Base-by-base conservation (phyloP, 2,888 invertebrate species). In the Gastrophysa polygoni region DNA sequence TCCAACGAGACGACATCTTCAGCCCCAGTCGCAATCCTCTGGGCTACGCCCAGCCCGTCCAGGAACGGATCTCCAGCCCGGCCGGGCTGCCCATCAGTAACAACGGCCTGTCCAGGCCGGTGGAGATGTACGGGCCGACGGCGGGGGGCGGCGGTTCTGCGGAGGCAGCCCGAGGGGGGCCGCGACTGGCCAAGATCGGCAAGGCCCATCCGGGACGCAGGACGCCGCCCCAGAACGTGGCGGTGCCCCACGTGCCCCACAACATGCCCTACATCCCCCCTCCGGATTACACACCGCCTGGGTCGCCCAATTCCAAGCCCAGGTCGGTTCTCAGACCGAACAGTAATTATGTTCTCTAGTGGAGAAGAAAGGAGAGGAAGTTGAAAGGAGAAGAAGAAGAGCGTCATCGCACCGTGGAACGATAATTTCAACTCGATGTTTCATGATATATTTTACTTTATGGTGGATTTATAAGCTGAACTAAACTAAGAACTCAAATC, bases 201-300 rank as follows among this genome's bases (percentile, higher is more conserved):
- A 63, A 59, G 44, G 46, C 63, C 4, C 43, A 47, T 8, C 58
- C 61, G 4, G 62, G 62, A 34, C 61, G 60, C 24, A 57, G 60
- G 46, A 57, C 67, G 5, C 67, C 67, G 0, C 60, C 67, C 5
- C 47, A 11, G 21, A 49, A 50, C 11, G 46, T 67, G 7, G 49
- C 67, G 1, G 52, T 52, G 1, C 61, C 61, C 4, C 49, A 48
- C 1, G 54, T 62, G 2, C 67, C 65, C 2, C 58, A 21, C 20
- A 17, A 16, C 17, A n/a, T 29, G 28, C 67, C 68, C 4, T 61
- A 68, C 32, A 68, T 68, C 34, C 68, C 68, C 2, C 63, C 63
- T 50, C 68, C 68, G 1, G 68, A 68, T 51, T 68, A 68, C 46
- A 59, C 63, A 8, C 68, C 68, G 1, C 65, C 68, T 10, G 46